phyloP scores from a whole-genome alignment of 2,888 invertebrate species.

The Nycteola revayana region DNA sequence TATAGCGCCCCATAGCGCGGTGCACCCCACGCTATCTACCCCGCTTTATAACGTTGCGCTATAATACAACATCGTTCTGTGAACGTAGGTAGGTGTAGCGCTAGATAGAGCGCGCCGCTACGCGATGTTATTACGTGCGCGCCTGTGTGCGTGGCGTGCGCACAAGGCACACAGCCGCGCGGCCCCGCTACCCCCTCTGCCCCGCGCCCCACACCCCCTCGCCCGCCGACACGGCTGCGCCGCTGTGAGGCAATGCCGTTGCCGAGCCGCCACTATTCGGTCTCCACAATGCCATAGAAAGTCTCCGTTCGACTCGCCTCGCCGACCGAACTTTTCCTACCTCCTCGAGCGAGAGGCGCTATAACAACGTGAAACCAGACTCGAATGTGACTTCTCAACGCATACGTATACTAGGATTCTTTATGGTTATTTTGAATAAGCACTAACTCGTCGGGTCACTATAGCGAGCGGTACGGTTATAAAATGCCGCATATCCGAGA shows the following conservation, averaged over 20 bases:
- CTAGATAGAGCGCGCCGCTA: conserved; percentile 70
- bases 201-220: conserved; percentile 39
- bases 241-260: conserved; percentile 77
- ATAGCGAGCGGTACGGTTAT: conserved; percentile 63
- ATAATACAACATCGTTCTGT: conserved; percentile 54
- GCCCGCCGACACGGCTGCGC: conserved; percentile 68
- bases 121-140: conserved; percentile 63
- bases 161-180: conserved; percentile 41
- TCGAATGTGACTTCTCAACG: conserved; percentile 40
- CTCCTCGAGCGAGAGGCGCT: conserved; percentile 58
- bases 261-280: conserved; percentile 75
- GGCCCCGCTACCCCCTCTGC: conserved; percentile 31
- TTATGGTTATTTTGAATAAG: conserved; percentile 71
- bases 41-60: conserved; percentile 59
- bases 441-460: conserved; percentile 55
- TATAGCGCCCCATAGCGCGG: conserved; percentile 48
- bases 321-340: conserved; percentile 76
- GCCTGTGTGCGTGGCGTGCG: conserved; percentile 58
- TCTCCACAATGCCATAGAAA: conserved; percentile 81
- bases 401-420: conserved; percentile 50
- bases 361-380: conserved; percentile 49
- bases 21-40: conserved; percentile 65
- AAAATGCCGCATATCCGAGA: conserved; percentile 71
- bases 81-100: conserved; percentile 66
- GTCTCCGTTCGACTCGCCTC: conserved; percentile 74